Base-by-base conservation (phyloP, 2,888 invertebrate species). In the Mythimna albipuncta region DNA sequence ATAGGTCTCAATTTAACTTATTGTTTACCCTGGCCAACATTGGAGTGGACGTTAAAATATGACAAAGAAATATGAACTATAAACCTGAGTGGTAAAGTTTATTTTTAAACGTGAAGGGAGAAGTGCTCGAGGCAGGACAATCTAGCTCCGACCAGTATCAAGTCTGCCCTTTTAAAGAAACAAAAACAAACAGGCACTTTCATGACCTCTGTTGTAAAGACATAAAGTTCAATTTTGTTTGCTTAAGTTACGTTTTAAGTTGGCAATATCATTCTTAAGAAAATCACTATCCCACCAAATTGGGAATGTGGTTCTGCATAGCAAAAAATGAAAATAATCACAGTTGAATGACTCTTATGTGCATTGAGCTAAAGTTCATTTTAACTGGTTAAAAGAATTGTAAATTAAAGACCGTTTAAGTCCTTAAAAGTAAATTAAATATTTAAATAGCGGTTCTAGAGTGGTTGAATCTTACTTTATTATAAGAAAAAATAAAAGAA, bases 131-230 rank as follows among this genome's bases (percentile, higher is more conserved):
- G 90, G 89, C 89, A 87, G 89, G 89, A 90, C 89, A 91, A 89
- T 91, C 92, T 91, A 91, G 91, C 89, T 90, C 87, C 87, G 88
- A 91, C 90, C 89, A 89, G 89, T 89, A 90, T 89, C 86, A 87
- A 87, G 88, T 73, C 85, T 89, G 88, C 88, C 90, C 91, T 89
- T 92, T 90, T 91, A 88, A 88, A 89, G 90, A 88, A 85, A 81
- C 86, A 81, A 83, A 82, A 75, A 64, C 77, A 80, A 72, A 79
- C 58, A 32, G 80, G 79, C 85, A 67, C 77, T 82, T 74, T 44
- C 63, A 68, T 73, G 76, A 69, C 64, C 70, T 82, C 79, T 87
- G 88, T 75, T 5, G 4, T 52, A 65, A 74, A 26, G 67, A 3
- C 1, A 69, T 87, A 90, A 76, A 85, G 85, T 81, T 73, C 69